Conservation (phyloP, 2,113 vertebrate species). For the Narcine bancroftii region DNA sequence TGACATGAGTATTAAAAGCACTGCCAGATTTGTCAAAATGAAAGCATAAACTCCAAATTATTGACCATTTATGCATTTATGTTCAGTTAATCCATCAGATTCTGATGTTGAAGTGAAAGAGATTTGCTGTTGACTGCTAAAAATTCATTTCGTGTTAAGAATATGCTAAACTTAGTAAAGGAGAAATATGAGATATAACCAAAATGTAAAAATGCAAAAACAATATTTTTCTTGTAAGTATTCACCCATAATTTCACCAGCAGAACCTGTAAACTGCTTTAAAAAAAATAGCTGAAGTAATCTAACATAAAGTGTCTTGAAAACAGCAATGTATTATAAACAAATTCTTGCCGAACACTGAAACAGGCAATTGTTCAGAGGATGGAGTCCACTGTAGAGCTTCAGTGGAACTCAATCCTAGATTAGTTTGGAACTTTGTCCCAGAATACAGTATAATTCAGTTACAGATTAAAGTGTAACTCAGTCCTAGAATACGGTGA, state of each 20-base stretch:
- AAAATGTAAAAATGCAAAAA: background rate
- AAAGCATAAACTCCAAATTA: background rate
- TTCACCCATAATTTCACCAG: background rate
- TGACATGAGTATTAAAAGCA: background rate
- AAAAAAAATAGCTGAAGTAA: background rate
- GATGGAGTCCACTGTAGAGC: background rate
- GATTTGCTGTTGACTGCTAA: background rate
- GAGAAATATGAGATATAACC: background rate
- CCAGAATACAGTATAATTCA: too few relatives aligned
- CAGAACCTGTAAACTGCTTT: too few relatives aligned
- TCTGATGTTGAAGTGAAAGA: background rate
- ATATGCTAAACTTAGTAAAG: background rate
- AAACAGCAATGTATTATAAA: background rate
- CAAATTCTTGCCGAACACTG: background rate
- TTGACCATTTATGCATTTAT: background rate
- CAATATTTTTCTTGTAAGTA: background rate
- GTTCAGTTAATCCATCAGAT: background rate
- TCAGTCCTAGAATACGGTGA: too few relatives aligned
- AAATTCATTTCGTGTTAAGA: too few relatives aligned
- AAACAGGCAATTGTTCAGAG: background rate
- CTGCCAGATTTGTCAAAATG: background rate
- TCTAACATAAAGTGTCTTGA: background rate
- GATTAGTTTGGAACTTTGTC: too few relatives aligned
- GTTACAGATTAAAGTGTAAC: too few relatives aligned
- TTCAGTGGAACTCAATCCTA: too few relatives aligned